Percentiles rank a stretch among this genome's conserved stretches.
Evolutionary conservation across 2,888 invertebrate species (phyloP).

Genomic region (Meta bourneti): DNA sequence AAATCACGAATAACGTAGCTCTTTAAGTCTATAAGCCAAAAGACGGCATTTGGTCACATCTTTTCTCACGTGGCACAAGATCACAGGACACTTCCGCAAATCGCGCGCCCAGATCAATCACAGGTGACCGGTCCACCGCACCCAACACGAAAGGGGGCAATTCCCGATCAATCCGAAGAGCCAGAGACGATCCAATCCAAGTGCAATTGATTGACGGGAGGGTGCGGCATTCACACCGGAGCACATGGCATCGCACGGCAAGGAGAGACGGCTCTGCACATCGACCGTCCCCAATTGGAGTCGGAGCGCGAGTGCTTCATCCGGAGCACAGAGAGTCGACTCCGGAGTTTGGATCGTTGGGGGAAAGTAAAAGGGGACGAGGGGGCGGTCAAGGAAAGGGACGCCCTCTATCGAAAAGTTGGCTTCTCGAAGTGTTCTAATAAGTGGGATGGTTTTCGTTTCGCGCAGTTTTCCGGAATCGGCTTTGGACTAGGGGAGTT

Average conservation of each 20-base stretch:
- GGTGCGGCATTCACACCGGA: background rate
- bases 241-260: slow-evolving; percentile 39
- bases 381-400: slow-evolving; percentile 6
- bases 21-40: too few relatives aligned
- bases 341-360: slow-evolving; percentile 39
- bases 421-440: slow-evolving; percentile 23
- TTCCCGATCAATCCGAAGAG: too few relatives aligned
- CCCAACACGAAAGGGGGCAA: too few relatives aligned
- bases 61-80: too few relatives aligned
- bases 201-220: too few relatives aligned
- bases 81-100: too few relatives aligned
- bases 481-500: too few relatives aligned
- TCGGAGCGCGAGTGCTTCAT: slow-evolving; percentile 21
- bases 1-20: too few relatives aligned
- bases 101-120: too few relatives aligned
- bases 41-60: too few relatives aligned
- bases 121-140: too few relatives aligned
- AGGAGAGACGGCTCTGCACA: background rate
- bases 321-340: slow-evolving; percentile 31
- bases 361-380: slow-evolving; percentile 12
- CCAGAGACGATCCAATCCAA: too few relatives aligned
- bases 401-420: slow-evolving; percentile 47
- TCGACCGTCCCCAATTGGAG: slow-evolving; percentile 38
- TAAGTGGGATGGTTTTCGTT: slow-evolving; percentile 24
- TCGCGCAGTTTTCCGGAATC: background rate